These are phyloP conservation scores for Willisornis vidua DNA, from an alignment of 2,113 vertebrate species.

Conservation along the genomic window DNA sequence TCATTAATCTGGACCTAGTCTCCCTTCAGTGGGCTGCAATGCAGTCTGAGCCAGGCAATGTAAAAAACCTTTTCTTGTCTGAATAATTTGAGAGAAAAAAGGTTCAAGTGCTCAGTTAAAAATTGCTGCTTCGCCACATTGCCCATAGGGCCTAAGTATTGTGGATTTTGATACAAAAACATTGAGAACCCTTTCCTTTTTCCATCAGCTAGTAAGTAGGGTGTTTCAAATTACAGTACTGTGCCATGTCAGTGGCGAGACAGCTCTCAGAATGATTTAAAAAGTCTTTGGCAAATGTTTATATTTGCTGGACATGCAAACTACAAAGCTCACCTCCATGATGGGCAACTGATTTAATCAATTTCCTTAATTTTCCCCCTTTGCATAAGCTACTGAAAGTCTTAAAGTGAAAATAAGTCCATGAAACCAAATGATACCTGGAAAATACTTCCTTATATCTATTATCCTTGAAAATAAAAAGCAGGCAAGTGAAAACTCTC, in stretches of 20 bases:
- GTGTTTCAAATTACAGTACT: slow-evolving; percentile 11
- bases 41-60: background rate
- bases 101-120: background rate
- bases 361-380: slow-evolving; percentile 45
- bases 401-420: slow-evolving; percentile 14
- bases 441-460: slow-evolving; percentile 11
- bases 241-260: background rate
- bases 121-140: background rate
- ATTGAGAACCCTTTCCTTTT: background rate
- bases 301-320: background rate
- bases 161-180: background rate
- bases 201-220: background rate
- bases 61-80: background rate
- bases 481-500: slow-evolving; percentile 48
- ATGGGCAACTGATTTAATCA: background rate
- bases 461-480: slow-evolving; percentile 46
- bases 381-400: background rate
- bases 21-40: background rate
- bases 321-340: background rate
- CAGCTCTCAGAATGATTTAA: slow-evolving; percentile 7
- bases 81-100: background rate
- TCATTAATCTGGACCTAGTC: background rate
- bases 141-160: background rate
- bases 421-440: slow-evolving; percentile 34
- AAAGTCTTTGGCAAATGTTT: background rate